Evolutionary conservation across 2,888 invertebrate species (phyloP).

Genomic region (Synergus itoensis): DNA sequence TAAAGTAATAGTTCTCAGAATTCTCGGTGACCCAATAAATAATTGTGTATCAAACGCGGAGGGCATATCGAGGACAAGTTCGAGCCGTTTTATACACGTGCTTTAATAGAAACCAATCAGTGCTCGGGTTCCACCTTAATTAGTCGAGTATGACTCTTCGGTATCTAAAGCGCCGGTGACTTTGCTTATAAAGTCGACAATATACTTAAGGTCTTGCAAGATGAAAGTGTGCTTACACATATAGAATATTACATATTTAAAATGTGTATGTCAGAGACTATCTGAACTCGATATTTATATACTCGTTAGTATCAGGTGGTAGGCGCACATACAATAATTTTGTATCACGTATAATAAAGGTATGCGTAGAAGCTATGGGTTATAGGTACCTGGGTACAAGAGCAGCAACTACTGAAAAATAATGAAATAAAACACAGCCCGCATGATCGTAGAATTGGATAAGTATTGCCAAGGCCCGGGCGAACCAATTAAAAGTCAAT

Average conservation of each 20-base stretch:
- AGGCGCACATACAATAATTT: conserved; percentile 12
- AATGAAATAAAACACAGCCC: conserved; percentile 43
- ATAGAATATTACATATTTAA: not conserved
- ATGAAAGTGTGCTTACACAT: not conserved
- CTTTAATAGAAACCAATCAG: conserved; percentile 58
- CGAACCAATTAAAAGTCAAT: conserved; percentile 62
- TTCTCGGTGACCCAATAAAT: not conserved
- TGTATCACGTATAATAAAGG: conserved; percentile 4
- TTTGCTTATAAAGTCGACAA: conserved; percentile 50
- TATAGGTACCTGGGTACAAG: not conserved
- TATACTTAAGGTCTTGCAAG: not conserved
- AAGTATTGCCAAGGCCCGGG: conserved; percentile 58
- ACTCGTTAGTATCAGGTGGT: conserved; percentile 29
- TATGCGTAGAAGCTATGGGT: not conserved
- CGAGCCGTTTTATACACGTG: conserved; percentile 23
- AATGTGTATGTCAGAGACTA: not conserved
- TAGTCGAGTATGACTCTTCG: conserved; percentile 62
- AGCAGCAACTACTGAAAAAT: conserved; percentile 49
- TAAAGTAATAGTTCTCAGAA: not conserved
- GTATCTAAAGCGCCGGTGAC: conserved; percentile 55
- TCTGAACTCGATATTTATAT: conserved; percentile 12
- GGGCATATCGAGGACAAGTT: conserved; percentile 6
- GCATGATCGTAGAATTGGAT: conserved; percentile 47
- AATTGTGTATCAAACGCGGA: not conserved
- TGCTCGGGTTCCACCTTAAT: conserved; percentile 61